Percentiles rank a stretch among this genome's conserved stretches.
Evolutionary conservation across 2,888 invertebrate genomes (phyloP).

Genomic region (Tillus elongatus): DNA sequence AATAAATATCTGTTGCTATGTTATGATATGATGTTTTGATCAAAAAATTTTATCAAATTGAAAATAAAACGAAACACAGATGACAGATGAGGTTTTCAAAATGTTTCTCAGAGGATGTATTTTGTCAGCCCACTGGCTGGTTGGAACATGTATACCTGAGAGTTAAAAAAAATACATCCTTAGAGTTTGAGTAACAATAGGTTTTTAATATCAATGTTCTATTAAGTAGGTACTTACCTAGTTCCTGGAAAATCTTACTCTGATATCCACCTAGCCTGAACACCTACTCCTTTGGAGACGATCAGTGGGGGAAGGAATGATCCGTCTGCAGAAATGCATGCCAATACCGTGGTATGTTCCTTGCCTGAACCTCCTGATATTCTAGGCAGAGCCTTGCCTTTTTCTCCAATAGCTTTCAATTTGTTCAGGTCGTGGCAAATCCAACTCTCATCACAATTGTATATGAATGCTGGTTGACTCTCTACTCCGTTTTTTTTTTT

Average conservation of each 20-base stretch:
- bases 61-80: no score
- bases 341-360: slow-evolving; percentile 25
- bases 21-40: no score
- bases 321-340: slow-evolving; percentile 23
- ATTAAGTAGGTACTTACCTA: no score
- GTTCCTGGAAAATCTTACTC: slow-evolving; percentile 22
- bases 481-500: slow-evolving; percentile 12
- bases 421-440: slow-evolving; percentile 21
- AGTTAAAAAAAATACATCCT: no score
- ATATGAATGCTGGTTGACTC: slow-evolving; percentile 20
- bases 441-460: slow-evolving; percentile 24
- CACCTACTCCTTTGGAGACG: slow-evolving; percentile 24
- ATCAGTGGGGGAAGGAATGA: slow-evolving; percentile 23
- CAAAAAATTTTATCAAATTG: no score
- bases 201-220: no score
- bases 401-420: slow-evolving; percentile 23
- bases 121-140: no score
- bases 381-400: slow-evolving; percentile 20
- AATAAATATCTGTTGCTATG: no score
- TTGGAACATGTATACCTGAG: no score
- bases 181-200: no score
- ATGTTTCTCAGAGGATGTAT: no score
- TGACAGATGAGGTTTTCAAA: no score
- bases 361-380: slow-evolving; percentile 25
- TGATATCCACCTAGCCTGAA: slow-evolving; percentile 23